Base-by-base conservation (phyloP, 2,797 vertebrate genomes). In the Thunnus albacares region DNA sequence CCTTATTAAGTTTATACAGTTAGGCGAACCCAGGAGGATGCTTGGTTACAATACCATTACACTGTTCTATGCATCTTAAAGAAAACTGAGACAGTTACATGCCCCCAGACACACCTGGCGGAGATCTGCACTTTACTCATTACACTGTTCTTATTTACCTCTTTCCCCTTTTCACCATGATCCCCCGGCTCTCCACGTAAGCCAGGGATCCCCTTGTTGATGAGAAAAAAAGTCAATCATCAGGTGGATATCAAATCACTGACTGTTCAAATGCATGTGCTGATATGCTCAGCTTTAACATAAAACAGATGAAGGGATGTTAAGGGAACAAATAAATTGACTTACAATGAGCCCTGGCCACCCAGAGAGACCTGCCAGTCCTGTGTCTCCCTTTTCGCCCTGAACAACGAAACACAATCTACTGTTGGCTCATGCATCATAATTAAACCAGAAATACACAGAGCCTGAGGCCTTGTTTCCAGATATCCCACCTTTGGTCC, bases 261-360 rank as follows among this genome's bases (percentile, higher is more conserved):
- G 8, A 69, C 17, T 52, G 8, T 52, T 59, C 12, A 24, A 58
- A 80, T 35, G 17, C 14, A 53, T 57, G 30, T 51, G 30, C 12
- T 2, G 6, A 30, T 57, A 49, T 41, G 20, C 17, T 57, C 20
- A 51, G 5, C 3, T 49, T 2, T 28, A 28, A 67, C 9, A 33
- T 22, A 62, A 75, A 52, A 38, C 1, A 17, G 5, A 18, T 57
- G 14, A 26, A 59, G 15, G 49, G 24, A 35, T 55, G 14, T n/a
- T 35, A 69, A 57, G 3, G 60, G 28, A 51, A 57, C 1, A 26
- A 61, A 77, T 57, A 64, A 64, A 77, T 28, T 0, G 77, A 96
- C 97, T 95, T 92, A 98, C 97, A 0, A 96, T 96, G 73, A 88
- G 85, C 28, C 97, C 97, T 0, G 95, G 90, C 85, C 96, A 96